These are phyloP conservation scores for Scaptomyza reducta DNA, from an alignment of 2,888 invertebrate genomes.

Conservation along the genomic window DNA sequence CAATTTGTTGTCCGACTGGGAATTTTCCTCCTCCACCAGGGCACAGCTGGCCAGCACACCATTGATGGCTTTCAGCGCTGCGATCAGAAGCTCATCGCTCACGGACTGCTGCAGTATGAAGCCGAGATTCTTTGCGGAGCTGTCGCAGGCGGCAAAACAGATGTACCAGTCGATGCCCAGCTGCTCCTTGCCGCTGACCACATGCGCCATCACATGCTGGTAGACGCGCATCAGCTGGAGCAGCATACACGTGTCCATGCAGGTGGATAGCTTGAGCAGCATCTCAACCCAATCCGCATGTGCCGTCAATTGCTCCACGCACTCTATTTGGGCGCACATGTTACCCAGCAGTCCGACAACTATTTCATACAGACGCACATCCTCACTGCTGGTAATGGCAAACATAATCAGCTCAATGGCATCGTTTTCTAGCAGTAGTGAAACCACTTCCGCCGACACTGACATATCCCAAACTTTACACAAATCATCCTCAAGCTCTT, in stretches of 20 bases:
- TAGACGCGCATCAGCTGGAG: conserved; percentile 90
- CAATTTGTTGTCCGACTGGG: conserved; percentile 55
- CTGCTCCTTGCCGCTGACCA: conserved; percentile 84
- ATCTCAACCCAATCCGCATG: conserved; percentile 86
- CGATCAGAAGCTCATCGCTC: conserved; percentile 86
- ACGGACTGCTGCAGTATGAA: conserved; percentile 91
- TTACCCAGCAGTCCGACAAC: conserved; percentile 93
- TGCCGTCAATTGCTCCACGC: conserved; percentile 86
- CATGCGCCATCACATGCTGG: conserved; percentile 85
- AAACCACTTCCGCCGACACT: conserved; percentile 90
- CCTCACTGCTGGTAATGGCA: conserved; percentile 87
- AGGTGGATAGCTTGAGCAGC: conserved; percentile 86
- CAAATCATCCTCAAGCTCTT: conserved; percentile 89
- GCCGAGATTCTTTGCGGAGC: conserved; percentile 86
- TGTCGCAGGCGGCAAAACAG: conserved; percentile 84
- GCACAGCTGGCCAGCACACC: conserved; percentile 85
- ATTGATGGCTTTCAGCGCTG: conserved; percentile 87
- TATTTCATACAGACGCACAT: conserved; percentile 90
- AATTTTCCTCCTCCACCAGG: conserved; percentile 70
- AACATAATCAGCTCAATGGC: conserved; percentile 86
- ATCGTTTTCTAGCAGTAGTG: conserved; percentile 88
- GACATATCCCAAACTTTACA: conserved; percentile 95
- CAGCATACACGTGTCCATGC: conserved; percentile 89
- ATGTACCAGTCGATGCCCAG: conserved; percentile 84
- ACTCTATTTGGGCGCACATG: conserved; percentile 89